phyloP scores from a whole-genome alignment of 2,888 invertebrate genomes.

The Cryptocephalus moraei region DNA sequence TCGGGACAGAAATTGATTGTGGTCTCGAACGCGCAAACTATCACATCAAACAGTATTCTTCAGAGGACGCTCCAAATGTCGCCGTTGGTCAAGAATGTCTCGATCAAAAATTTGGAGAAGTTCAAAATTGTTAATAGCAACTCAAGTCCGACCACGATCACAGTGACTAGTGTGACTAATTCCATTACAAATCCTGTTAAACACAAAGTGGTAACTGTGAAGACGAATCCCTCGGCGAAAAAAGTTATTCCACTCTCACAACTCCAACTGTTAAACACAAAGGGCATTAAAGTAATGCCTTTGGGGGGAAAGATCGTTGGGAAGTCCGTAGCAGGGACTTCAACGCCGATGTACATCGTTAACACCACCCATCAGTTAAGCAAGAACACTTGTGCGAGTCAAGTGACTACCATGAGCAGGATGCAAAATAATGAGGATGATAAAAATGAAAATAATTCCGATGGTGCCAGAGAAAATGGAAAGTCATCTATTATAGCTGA shows the following conservation, averaged over 20 bases:
- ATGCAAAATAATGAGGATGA: slow-evolving; percentile 2
- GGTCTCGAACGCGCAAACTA: slow-evolving; percentile 34
- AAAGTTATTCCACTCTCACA: slow-evolving; percentile 35
- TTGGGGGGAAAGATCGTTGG: slow-evolving; percentile 32
- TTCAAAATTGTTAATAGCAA: slow-evolving; percentile 34
- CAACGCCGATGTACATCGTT: slow-evolving; percentile 27
- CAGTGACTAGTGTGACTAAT: slow-evolving; percentile 16
- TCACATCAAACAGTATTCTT: slow-evolving; percentile 32
- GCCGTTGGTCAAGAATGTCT: slow-evolving; percentile 34
- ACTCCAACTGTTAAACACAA: slow-evolving; percentile 34
- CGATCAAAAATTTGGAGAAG: slow-evolving; percentile 36
- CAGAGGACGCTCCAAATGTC: slow-evolving; percentile 32
- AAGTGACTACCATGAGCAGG: slow-evolving; percentile 5
- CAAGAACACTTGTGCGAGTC: slow-evolving; percentile 6
- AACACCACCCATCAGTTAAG: slow-evolving; percentile 19
- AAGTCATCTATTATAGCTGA: slow-evolving; percentile 19
- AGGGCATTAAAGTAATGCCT: slow-evolving; percentile 35
- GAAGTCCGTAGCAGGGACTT: slow-evolving; percentile 23
- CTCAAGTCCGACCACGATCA: slow-evolving; percentile 14
- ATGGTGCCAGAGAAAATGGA: slow-evolving; percentile 13
- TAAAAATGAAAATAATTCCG: slow-evolving; percentile 1
- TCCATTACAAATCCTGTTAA: slow-evolving; percentile 20
- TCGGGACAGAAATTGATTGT: slow-evolving; percentile 36
- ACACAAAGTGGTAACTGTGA: slow-evolving; percentile 35
- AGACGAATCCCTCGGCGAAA: slow-evolving; percentile 27